Evolutionary conservation across 2,888 invertebrate genomes (phyloP), one percentile per base, ranked within the genome.

Genomic region (Caenorhabditis sp.): DNA sequence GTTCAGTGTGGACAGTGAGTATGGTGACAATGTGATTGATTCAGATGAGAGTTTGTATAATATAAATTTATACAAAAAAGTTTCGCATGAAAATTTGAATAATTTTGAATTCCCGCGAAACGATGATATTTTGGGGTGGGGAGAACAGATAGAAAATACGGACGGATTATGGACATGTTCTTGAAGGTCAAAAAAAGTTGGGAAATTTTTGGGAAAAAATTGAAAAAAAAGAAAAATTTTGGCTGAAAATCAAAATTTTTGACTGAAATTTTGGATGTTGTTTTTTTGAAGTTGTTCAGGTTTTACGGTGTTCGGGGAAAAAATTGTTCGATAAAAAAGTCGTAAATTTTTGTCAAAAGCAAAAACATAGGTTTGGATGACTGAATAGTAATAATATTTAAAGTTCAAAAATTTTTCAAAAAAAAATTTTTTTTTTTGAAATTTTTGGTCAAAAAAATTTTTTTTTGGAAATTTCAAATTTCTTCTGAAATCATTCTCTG

Each of bases 81-180:
- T n/a, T n/a, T n/a, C n/a, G n/a, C 24, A 51, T 14, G 12, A 54
- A 54, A 54, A 54, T 54, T 54, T 54, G 54, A 54, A 54, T n/a
- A n/a, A n/a, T 24, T 26, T 54, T 14, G 26, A 54, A 26, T 54
- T 24, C 26, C 10, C 47, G 10, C 8, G 10, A 38, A 10, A 47
- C 26, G 54, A 54, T 54, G 54, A 54, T 24, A 24, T 54, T 54
- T 54, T 26, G 5, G 0, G 66, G 14, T 8, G 12, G 51, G 41
- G 51, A n/a, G 28, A 41, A 47, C 35, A 73, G 73, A 63, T 26
- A 28, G 47, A 73, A 51, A 26, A 54, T 54, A 54, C 24, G 54
- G 14, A 24, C 14, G 54, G 26, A 58, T 26, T 28, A 58, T 44
- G 44, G 51, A 22, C 19, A n/a, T 54, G 24, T 24, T 24, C 24